Evolutionary conservation across 2,113 vertebrate species (phyloP).

Genomic region (Cinclus cinclus): DNA sequence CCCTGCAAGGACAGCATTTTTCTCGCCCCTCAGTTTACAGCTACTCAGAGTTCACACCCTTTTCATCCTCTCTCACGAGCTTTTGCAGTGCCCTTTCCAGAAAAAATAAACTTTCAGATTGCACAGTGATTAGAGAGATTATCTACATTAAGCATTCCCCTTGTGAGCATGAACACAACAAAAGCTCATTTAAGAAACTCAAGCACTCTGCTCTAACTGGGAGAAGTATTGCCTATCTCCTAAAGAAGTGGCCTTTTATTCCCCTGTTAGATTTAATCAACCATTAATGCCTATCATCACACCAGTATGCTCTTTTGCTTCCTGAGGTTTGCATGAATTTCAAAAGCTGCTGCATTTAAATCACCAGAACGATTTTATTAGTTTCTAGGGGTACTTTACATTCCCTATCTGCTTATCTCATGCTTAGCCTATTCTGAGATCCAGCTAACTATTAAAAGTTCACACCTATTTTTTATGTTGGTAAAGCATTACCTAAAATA

Average conservation of each 20-base stretch:
- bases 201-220: not conserved
- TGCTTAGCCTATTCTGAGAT: not conserved
- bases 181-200: slow-evolving; percentile 16
- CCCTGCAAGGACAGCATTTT: not conserved
- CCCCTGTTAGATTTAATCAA: not conserved
- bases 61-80: not conserved
- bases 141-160: slow-evolving; percentile 4
- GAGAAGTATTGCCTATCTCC: not conserved
- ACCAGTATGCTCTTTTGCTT: not conserved
- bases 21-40: not conserved
- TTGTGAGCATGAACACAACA: not conserved
- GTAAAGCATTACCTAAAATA: not conserved
- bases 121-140: slow-evolving; percentile 14
- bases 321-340: not conserved
- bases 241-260: not conserved
- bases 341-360: not conserved
- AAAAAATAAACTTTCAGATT: slow-evolving; percentile 36
- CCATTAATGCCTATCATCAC: not conserved
- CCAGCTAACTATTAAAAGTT: not conserved
- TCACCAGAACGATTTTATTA: not conserved
- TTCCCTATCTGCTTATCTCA: not conserved
- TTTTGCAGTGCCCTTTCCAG: not conserved
- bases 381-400: not conserved
- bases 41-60: slow-evolving; percentile 10
- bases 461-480: not conserved